phyloP scores from a whole-genome alignment of 2,797 vertebrate species.

The Galaxias olidus region DNA sequence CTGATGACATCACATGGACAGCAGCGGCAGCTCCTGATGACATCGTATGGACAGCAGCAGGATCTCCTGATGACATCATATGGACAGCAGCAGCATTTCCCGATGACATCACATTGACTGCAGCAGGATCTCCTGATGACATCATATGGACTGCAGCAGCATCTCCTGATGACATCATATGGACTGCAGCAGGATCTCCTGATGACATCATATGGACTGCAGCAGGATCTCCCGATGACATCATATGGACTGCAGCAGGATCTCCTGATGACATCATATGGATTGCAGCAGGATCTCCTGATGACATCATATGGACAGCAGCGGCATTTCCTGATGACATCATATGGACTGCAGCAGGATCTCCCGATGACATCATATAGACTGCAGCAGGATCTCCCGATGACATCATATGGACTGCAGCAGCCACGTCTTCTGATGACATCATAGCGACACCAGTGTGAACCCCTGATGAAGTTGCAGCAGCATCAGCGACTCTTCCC shows the following conservation, averaged over 20 bases:
- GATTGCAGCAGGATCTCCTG: no score
- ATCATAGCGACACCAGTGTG: neutral
- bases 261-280: neutral
- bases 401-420: neutral
- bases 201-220: neutral
- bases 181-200: neutral
- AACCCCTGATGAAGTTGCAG: neutral
- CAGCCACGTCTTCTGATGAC: neutral
- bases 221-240: neutral
- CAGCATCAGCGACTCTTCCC: neutral
- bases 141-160: neutral
- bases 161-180: neutral
- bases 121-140: neutral
- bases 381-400: no score
- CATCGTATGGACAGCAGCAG: neutral
- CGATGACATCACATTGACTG: neutral
- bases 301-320: neutral
- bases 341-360: no score
- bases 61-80: neutral
- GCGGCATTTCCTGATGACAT: neutral
- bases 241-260: neutral
- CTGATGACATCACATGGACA: neutral
- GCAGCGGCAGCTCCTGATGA: neutral
- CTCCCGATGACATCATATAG: constrained; percentile 3
- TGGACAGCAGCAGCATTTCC: neutral